A percentile compares a stretch with the other conserved stretches of the same genome.
phyloP scores from a whole-genome alignment of 2,113 vertebrate species.

The Pteruthius melanotis region DNA sequence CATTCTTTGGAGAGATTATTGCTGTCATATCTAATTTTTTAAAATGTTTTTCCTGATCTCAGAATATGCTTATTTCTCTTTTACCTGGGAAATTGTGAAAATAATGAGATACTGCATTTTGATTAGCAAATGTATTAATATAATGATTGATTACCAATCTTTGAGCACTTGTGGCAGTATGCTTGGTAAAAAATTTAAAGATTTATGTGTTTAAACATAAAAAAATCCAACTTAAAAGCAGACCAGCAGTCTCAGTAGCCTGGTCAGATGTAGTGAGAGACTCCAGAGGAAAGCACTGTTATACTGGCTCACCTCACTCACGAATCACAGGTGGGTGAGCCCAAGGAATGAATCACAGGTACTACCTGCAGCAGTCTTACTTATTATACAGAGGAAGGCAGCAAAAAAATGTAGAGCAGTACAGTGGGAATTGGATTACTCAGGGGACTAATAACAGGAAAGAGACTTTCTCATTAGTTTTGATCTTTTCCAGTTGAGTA shows the following conservation, averaged over 20 bases:
- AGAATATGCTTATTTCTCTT: background rate
- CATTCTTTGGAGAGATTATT: background rate
- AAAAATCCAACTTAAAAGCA: background rate
- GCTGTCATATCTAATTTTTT: background rate
- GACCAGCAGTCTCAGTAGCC: background rate
- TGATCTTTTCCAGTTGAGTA: slow-evolving; percentile 6
- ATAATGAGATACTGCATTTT: background rate
- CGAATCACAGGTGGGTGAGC: background rate
- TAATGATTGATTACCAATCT: background rate
- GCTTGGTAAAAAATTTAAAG: background rate
- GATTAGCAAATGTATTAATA: background rate
- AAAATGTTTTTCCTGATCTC: background rate
- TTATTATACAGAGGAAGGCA: background rate
- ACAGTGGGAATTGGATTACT: background rate
- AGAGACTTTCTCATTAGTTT: background rate
- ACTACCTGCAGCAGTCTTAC: background rate
- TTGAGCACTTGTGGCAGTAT: background rate
- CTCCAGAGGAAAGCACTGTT: background rate
- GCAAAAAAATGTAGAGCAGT: background rate
- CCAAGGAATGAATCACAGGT: background rate
- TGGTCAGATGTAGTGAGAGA: background rate
- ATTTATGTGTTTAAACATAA: background rate
- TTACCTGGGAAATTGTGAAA: background rate
- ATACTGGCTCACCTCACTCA: background rate
- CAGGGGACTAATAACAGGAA: slow-evolving; percentile 4